Base-by-base conservation (phyloP, 92 coral and sea anemone species). In the Paramuricea clavata region DNA sequence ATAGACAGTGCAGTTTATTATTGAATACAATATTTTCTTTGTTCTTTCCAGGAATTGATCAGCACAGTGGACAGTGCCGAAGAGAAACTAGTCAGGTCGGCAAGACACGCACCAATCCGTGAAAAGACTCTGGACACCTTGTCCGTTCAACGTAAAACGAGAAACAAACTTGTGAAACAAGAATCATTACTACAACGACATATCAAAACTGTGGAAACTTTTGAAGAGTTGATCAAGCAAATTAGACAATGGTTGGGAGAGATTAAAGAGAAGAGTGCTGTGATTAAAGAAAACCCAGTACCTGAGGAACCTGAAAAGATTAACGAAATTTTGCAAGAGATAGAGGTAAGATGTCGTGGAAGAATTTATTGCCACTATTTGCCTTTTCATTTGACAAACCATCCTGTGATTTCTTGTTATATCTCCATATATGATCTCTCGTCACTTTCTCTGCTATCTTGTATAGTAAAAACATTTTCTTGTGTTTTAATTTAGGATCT, bases 81-180 rank as follows among this genome's bases (percentile, higher is more conserved):
- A 61, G 84, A 79, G 47, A 79, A 79, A 28, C 52, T 79, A 6
- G 84, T 79, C 28, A 79, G 35, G 73, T 79, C 84, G 10, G 84
- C 84, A 26, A 79, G 84, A 59, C 84, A 79, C 35, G 84, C 84
- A 0, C 84, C 84, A 23, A 79, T 79, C 17, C 71, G 84, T 44
- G 84, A 79, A 32, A 79, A 79, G 21, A 79, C 84, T 25, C 49
- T 79, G 21, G 84, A 79, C 84, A 79, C 73, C 6, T 49, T 79
- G 84, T 64, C 71, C n/a, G 73, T 36, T 17, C 84, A 79, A 79
- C 84, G 84, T 25, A 32, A 36, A 6, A 79, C 84, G 23, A 79
- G 84, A 60, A 79, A 79, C 74, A 79, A 61, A 39, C 84, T 79
- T 16, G 84, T 59, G 36, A 79, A 79, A 28, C 84, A 79, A 43